Evolutionary conservation across 2,113 vertebrate species (phyloP).

Genomic region (Glaucomys volans): DNA sequence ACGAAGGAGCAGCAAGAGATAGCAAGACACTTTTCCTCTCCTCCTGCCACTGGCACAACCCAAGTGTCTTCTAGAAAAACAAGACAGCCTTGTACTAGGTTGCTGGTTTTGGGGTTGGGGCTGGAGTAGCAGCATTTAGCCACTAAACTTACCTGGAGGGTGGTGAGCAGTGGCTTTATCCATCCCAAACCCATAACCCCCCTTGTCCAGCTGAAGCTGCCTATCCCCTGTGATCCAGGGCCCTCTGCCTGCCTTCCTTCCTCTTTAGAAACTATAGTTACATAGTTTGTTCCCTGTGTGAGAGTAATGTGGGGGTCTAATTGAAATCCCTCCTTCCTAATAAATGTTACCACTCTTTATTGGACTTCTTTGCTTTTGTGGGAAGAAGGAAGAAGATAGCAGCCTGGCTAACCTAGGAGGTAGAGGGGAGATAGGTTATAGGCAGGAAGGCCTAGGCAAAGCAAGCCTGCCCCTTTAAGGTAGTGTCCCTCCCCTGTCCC

Average conservation of each 20-base stretch:
- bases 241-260: background rate
- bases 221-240: background rate
- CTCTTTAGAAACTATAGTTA: slow-evolving; percentile 49
- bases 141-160: slow-evolving; percentile 49
- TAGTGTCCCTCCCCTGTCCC: slow-evolving; percentile 72
- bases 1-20: slow-evolving; percentile 90
- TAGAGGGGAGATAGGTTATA: background rate
- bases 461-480: slow-evolving; percentile 82
- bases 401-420: background rate
- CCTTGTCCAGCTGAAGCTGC: slow-evolving; percentile 38
- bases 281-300: background rate
- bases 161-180: slow-evolving; percentile 38
- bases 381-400: background rate
- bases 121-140: slow-evolving; percentile 1
- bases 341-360: slow-evolving; percentile 70
- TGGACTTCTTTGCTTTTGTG: slow-evolving; percentile 61
- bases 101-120: background rate
- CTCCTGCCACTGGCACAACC: background rate
- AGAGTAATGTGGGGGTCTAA: slow-evolving; percentile 4
- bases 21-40: slow-evolving; percentile 50
- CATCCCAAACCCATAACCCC: background rate
- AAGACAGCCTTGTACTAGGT: background rate
- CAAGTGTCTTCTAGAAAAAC: background rate
- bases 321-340: slow-evolving; percentile 62
- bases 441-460: slow-evolving; percentile 21